A percentile compares a stretch with the other conserved stretches of the same genome.
Conservation (phyloP, 2,888 invertebrate species). For the Cecidostiba fungosa region DNA sequence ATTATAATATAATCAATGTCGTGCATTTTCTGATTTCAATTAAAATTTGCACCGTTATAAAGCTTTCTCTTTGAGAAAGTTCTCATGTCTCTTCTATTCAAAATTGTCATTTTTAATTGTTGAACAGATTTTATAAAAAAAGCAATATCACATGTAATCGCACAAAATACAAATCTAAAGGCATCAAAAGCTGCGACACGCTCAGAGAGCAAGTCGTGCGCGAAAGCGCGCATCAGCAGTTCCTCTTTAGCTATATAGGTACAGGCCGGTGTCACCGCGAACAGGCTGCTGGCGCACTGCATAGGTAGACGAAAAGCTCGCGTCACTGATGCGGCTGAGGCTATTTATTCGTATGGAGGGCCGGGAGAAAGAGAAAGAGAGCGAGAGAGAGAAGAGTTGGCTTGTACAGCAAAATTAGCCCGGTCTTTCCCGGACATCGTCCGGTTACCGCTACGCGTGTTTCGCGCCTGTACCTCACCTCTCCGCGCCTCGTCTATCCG, state of each 20-base stretch:
- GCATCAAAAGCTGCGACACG: neutral
- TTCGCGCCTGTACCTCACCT: slow-evolving; percentile 32
- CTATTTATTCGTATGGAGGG: slow-evolving; percentile 59
- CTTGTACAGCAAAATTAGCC: slow-evolving; percentile 74
- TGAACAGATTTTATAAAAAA: neutral
- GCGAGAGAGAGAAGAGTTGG: neutral
- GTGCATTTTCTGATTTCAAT: no score
- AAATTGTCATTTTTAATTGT: no score
- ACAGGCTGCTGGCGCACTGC: neutral
- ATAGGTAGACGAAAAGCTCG: neutral
- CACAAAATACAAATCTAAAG: neutral
- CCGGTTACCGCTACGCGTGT: slow-evolving; percentile 64
- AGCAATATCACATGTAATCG: neutral
- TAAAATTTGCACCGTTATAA: no score
- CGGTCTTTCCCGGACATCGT: slow-evolving; percentile 74
- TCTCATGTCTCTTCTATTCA: no score
- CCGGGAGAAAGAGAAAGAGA: no score
- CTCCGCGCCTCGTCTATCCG: neutral
- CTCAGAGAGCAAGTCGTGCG: neutral
- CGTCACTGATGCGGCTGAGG: slow-evolving; percentile 11
- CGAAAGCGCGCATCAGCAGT: slow-evolving; percentile 18
- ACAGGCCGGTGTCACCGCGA: slow-evolving; percentile 25
- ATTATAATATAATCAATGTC: no score
- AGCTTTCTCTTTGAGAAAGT: no score
- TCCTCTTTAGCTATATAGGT: neutral